Conservation (phyloP, 2,113 vertebrate species). For the Vicugna pacos region DNA sequence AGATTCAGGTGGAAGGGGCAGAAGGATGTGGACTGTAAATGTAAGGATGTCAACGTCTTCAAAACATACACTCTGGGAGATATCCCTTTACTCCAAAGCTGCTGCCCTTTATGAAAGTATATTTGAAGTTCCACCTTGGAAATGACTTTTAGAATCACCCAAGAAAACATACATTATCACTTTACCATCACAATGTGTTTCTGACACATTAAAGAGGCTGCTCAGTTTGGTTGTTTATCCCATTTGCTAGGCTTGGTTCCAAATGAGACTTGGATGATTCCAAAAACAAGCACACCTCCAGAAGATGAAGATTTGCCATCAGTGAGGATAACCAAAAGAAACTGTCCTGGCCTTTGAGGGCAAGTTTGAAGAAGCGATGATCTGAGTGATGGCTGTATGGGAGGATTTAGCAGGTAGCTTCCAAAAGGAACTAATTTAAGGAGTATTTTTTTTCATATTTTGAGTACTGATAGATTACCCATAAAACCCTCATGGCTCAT, state of each 20-base stretch:
- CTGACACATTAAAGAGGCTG: neutral
- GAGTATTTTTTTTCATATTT: neutral
- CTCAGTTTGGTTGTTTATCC: neutral
- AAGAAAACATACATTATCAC: neutral
- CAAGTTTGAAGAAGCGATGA: neutral
- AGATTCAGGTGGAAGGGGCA: neutral
- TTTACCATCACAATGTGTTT: neutral
- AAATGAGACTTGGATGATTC: neutral
- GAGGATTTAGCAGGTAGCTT: neutral
- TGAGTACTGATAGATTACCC: neutral
- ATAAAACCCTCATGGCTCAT: neutral
- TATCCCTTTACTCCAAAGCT: neutral
- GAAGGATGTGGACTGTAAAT: neutral
- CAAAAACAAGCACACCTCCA: neutral
- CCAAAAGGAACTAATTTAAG: neutral
- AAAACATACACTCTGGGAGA: neutral
- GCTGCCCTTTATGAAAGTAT: neutral
- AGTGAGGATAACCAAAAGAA: neutral
- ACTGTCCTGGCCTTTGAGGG: neutral
- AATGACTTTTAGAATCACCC: conserved; percentile 4
- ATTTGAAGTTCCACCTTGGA: neutral
- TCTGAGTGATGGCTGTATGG: neutral
- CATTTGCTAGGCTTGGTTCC: neutral
- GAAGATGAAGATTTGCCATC: neutral
- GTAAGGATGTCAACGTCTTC: neutral